Evolutionary conservation across 2,113 vertebrate genomes (phyloP), one percentile per base, ranked within the genome.

Genomic region (Tylochromis polylepis): DNA sequence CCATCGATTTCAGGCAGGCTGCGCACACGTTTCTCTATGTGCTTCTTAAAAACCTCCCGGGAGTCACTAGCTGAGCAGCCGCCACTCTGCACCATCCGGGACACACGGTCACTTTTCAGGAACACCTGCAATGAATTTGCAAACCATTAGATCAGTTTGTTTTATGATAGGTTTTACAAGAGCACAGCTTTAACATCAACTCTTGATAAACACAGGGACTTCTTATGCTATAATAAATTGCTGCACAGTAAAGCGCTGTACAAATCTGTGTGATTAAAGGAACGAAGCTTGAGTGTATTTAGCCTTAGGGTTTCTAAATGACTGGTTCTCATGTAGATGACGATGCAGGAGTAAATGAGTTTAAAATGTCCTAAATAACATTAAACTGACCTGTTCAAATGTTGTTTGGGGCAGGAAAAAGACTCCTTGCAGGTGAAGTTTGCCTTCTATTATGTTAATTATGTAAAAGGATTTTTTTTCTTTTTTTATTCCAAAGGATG

Each of bases 1-100:
- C 99, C 99, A 0, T 99, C 99, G 0, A 99, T 99, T 91, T 99
- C 99, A 0, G 99, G 99, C 77, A 99, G 96, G 91, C 98, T 99
- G 43, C 99, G 98, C 55, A 99, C 99, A 2, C 99, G 96, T 93
- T 99, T 99, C 95, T 99, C 99, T 1, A 99, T 99, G 95, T 99
- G 99, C 90, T 99, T 99, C 95, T 99, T 99, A 92, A 99, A 99
- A 91, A 99, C 98, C 84, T 99, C 99, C 1, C 99, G 95, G 0
- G 98, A 99, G 92, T 99, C 98, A 0, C 97, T 99, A 2, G 98
- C 97, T 0, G 99, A 99, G 94, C 97, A 99, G 20, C 99, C 99
- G 0, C 99, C 99, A 0, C 99, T 99, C 94, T 99, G 99, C 78
- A 99, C 99, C 99, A 99, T 99, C 84, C 98, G 96, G 31, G 96